These are phyloP conservation scores for Rhyacophila evoluta DNA, from an alignment of 2,888 invertebrate genomes.

Conservation along the genomic window DNA sequence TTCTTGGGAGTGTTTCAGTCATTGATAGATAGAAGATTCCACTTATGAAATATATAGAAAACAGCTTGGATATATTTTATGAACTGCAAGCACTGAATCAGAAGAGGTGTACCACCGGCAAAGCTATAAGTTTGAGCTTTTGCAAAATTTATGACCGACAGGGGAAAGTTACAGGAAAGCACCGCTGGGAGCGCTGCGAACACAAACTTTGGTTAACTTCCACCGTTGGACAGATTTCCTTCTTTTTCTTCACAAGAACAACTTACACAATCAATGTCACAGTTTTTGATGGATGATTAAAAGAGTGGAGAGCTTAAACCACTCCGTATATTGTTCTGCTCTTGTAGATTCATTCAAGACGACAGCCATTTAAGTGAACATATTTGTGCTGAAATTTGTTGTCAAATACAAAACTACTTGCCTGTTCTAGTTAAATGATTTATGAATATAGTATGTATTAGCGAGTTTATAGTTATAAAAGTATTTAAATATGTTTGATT, in stretches of 20 bases:
- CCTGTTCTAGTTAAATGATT: too few relatives aligned
- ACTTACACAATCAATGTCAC: slow-evolving; percentile 32
- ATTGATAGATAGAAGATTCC: too few relatives aligned
- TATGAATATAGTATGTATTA: too few relatives aligned
- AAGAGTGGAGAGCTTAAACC: neutral
- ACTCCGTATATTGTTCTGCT: too few relatives aligned
- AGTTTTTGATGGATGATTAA: neutral
- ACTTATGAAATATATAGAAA: too few relatives aligned
- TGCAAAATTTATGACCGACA: slow-evolving; percentile 50
- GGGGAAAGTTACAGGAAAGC: slow-evolving; percentile 44
- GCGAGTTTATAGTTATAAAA: too few relatives aligned
- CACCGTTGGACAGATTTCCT: slow-evolving; percentile 25
- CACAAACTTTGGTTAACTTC: slow-evolving; percentile 37
- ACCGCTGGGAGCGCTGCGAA: slow-evolving; percentile 37
- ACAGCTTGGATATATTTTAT: slow-evolving; percentile 1
- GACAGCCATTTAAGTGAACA: too few relatives aligned
- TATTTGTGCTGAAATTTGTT: too few relatives aligned
- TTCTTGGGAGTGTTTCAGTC: too few relatives aligned
- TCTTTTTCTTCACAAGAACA: slow-evolving; percentile 37
- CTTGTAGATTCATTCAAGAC: too few relatives aligned
- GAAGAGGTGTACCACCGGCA: neutral
- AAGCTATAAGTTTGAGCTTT: slow-evolving; percentile 40
- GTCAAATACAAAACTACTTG: too few relatives aligned
- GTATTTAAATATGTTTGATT: too few relatives aligned
- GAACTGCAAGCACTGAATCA: slow-evolving; percentile 13